These are phyloP conservation scores for Crocallis elinguaria DNA, from an alignment of 2,888 invertebrate species.

Conservation along the genomic window DNA sequence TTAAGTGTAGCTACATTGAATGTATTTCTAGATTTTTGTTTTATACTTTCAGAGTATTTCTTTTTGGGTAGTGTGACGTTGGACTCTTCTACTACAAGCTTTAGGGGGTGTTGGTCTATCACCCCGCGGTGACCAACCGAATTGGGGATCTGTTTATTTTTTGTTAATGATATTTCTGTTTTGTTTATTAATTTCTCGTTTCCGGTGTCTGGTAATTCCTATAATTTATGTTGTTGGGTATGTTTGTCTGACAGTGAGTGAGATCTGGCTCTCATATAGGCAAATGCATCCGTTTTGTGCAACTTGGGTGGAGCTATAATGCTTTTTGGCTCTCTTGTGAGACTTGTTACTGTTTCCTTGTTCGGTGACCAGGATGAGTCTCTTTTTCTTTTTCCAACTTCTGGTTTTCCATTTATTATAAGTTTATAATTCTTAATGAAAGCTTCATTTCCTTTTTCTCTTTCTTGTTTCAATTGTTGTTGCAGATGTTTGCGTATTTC, in stretches of 20 bases:
- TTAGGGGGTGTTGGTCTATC: slow-evolving; percentile 26
- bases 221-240: slow-evolving; percentile 12
- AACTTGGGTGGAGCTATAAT: slow-evolving; percentile 19
- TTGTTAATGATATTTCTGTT: not conserved
- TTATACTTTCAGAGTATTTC: not conserved
- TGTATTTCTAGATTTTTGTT: slow-evolving; percentile 1
- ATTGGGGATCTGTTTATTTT: slow-evolving; percentile 9
- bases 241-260: slow-evolving; percentile 11
- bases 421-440: slow-evolving; percentile 22
- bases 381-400: slow-evolving; percentile 20
- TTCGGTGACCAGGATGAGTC: slow-evolving; percentile 16
- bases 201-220: slow-evolving; percentile 25
- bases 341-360: not conserved
- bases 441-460: slow-evolving; percentile 21
- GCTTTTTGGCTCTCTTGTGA: not conserved
- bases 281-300: slow-evolving; percentile 24
- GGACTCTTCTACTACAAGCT: too few relatives aligned
- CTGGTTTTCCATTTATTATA: slow-evolving; percentile 5
- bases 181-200: slow-evolving; percentile 2
- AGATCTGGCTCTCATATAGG: slow-evolving; percentile 16
- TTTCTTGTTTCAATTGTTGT: slow-evolving; percentile 17
- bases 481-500: slow-evolving; percentile 21
- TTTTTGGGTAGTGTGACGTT: too few relatives aligned
- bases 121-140: slow-evolving; percentile 33
- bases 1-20: slow-evolving; percentile 20